Base-by-base conservation (phyloP, 2,888 invertebrate genomes). In the Dysmachus trigonus region DNA sequence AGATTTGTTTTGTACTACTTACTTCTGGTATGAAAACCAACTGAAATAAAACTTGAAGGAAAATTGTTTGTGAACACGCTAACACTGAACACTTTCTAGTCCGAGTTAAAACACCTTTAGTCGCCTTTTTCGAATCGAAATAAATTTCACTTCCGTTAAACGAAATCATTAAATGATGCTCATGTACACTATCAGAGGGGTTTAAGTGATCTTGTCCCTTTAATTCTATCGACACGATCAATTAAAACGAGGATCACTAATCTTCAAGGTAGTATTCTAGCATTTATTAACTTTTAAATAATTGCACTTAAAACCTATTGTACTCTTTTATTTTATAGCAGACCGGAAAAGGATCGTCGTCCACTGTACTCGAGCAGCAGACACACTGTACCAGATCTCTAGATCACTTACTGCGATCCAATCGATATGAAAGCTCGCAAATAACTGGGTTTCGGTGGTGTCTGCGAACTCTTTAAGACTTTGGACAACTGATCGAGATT, bases 341-440 rank as follows among this genome's bases (percentile, higher is more conserved):
- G 27, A 3, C 62, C 22, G 27, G 62, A 8, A 22, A 62, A 62
- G 62, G 27, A 22, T 62, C 18, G 27, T 22, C 22, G 27, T 27
- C 27, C 27, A 62, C 62, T 62, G 27, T 62, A 62, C 15, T 18
- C n/a, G n/a, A 10, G 27, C 22, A 62, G 18, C 22, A 62, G 62
- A 62, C 47, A 15, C 47, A 47, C 47, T n/a, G 47, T 47, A 47
- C 47, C 47, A 18, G 18, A 47, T 47, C 47, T 47, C n/a, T 7
- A 47, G 47, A 47, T 47, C 47, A 33, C 62, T 51, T 33, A 53
- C 81, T 27, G 47, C 79, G 53, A 62, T 81, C 81, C 81, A 81
- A 81, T 81, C 81, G 53, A 81, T 81, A 2, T 81, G 81, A 81
- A 27, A 31, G 81, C 81, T 81, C 81, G 53, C 81, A 33, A 62